phyloP scores from a whole-genome alignment of 1,140 invertebrate species.

The Danaus plexippus region DNA sequence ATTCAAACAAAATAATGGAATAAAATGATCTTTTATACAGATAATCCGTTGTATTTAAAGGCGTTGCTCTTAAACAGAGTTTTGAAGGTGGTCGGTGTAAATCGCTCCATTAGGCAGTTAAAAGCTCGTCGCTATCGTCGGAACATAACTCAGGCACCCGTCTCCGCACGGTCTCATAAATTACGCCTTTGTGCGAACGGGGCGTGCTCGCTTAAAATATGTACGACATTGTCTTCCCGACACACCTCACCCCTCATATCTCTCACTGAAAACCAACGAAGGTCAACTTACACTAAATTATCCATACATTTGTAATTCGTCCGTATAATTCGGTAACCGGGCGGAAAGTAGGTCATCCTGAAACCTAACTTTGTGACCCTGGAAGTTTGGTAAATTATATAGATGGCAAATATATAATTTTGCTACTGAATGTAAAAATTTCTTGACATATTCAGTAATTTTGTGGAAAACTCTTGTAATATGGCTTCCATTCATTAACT shows the following conservation, averaged over 20 bases:
- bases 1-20: slow-evolving; percentile 5
- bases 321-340: slow-evolving; percentile 24
- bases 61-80: slow-evolving; percentile 26
- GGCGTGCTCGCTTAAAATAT: slow-evolving; percentile 67
- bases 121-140: slow-evolving; percentile 69
- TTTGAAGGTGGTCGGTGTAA: slow-evolving; percentile 59
- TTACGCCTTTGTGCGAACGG: slow-evolving; percentile 64
- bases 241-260: slow-evolving; percentile 54
- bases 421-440: background rate
- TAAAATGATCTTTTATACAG: slow-evolving; percentile 14
- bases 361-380: background rate
- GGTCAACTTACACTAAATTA: slow-evolving; percentile 49
- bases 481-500: background rate
- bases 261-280: slow-evolving; percentile 46
- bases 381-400: slow-evolving; percentile 1
- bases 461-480: too few relatives aligned
- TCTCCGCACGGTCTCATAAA: slow-evolving; percentile 68
- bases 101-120: slow-evolving; percentile 70
- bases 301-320: slow-evolving; percentile 34
- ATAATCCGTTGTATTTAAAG: slow-evolving; percentile 26
- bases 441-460: too few relatives aligned
- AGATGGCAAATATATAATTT: background rate
- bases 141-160: slow-evolving; percentile 64
- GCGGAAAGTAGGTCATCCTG: slow-evolving; percentile 34
- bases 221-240: slow-evolving; percentile 64